phyloP scores from a whole-genome alignment of 2,113 vertebrate species.

The Brachyhypopomus gauderio region DNA sequence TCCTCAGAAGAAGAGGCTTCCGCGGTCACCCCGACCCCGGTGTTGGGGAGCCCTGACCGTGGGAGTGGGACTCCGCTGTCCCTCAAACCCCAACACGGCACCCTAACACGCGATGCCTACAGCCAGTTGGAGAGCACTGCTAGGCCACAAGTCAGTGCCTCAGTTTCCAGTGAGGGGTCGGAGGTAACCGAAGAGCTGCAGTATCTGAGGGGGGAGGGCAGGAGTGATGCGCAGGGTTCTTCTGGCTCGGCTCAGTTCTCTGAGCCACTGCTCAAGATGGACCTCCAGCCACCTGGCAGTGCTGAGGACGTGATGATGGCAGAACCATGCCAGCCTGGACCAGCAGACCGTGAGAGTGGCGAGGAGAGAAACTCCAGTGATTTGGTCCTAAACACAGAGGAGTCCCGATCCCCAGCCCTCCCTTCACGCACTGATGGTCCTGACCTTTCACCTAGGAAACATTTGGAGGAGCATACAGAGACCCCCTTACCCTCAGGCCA shows the following conservation, averaged over 20 bases:
- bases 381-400: conserved; percentile 46
- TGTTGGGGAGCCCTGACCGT: conserved; percentile 65
- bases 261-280: conserved; percentile 66
- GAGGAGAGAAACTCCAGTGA: conserved; percentile 21
- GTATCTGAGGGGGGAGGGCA: conserved; percentile 65
- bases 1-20: conserved; percentile 68
- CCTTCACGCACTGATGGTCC: conserved; percentile 63
- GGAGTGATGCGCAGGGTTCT: conserved; percentile 48
- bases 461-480: conserved; percentile 57
- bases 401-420: conserved; percentile 56
- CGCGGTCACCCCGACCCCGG: conserved; percentile 65
- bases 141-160: conserved; percentile 50
- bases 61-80: conserved; percentile 60
- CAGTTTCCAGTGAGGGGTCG: conserved; percentile 69
- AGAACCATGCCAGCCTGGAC: not conserved
- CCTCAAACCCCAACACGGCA: conserved; percentile 54
- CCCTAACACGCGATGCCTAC: not conserved
- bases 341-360: conserved; percentile 42
- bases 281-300: conserved; percentile 55
- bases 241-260: conserved; percentile 64
- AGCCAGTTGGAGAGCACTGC: conserved; percentile 49
- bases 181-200: conserved; percentile 78
- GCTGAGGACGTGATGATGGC: not conserved
- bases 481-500: conserved; percentile 52
- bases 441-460: conserved; percentile 69